phyloP scores from a whole-genome alignment of 2,113 vertebrate genomes.

The Pagrus major region DNA sequence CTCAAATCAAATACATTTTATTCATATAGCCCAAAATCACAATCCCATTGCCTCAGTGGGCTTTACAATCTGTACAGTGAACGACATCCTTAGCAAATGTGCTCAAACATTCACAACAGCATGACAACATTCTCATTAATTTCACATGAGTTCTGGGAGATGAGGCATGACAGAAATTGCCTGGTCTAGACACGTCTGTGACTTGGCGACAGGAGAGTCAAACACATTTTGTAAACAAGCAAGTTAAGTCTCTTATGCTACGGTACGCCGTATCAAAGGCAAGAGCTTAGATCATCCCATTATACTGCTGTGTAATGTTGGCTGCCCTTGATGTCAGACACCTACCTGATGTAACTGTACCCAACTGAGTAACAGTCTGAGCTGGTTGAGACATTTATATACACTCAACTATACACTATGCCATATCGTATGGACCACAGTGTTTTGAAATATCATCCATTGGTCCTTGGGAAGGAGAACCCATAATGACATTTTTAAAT shows the following conservation, averaged over 20 bases:
- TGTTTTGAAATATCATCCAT: neutral
- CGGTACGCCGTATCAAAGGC: neutral
- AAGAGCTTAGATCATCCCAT: neutral
- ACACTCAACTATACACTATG: neutral
- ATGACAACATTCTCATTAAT: neutral
- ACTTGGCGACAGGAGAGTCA: neutral
- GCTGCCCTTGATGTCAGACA: conserved; percentile 14
- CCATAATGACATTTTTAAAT: too few relatives aligned
- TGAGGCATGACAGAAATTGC: neutral
- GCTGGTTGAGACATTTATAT: neutral
- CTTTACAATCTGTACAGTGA: too few relatives aligned
- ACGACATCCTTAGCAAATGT: too few relatives aligned
- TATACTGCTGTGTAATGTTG: neutral
- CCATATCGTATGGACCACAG: too few relatives aligned
- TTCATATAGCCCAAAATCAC: too few relatives aligned
- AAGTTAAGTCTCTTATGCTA: neutral
- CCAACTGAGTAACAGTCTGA: conserved; percentile 16
- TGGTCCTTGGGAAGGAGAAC: too few relatives aligned
- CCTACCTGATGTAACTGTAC: neutral
- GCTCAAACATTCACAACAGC: neutral
- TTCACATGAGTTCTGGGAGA: neutral
- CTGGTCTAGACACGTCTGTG: neutral
- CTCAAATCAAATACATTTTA: too few relatives aligned
- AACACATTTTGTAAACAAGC: neutral
- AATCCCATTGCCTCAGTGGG: too few relatives aligned